Base-by-base conservation (phyloP, 2,797 vertebrate genomes). In the Setipinna tenuifilis region DNA sequence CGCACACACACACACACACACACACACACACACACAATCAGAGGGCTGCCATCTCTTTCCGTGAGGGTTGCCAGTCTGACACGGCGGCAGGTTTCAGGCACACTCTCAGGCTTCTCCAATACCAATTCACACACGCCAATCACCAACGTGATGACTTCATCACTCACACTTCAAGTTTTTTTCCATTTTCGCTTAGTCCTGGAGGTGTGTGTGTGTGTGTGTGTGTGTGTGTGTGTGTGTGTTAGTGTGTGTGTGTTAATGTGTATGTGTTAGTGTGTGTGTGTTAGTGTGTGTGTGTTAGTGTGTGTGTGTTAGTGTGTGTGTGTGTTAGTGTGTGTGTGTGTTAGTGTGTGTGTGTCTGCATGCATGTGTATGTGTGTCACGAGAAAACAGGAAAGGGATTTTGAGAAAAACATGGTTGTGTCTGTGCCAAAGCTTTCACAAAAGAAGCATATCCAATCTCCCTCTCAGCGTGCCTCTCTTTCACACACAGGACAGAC, bases 111-210 rank as follows among this genome's bases (percentile, higher is more conserved):
- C 54, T 57, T 83, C 81, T 89, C 65, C 82, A 84, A 80, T 62
- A 84, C 87, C 83, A 93, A 90, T 86, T 75, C 88, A 87, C 88
- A 91, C 87, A 87, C 87, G 87, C 65, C 86, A 87, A 62, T 58
- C 5, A 88, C 89, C 28, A 75, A 41, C 68, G 87, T 89, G 90
- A 88, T 86, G 48, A 86, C 81, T 88, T 89, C 83, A 89, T 93
- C 91, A 90, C 89, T 92, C 86, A 86, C 87, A 81, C 85, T 68
- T 81, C 71, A 81, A 80, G 90, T 88, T 85, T 82, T 89, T 82
- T 0, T 86, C 62, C 19, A 65, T 12, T 25, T 82, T 61, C 61
- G 11, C 9, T 11, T 2, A 75, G 28, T 14, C 28, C 28, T 28
- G 7, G 68, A 75, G 68, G 28, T 14, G 3, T 68, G 62, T 28